Evolutionary conservation across 1,140 invertebrate genomes (phyloP).

Genomic region (Zophobas morio): DNA sequence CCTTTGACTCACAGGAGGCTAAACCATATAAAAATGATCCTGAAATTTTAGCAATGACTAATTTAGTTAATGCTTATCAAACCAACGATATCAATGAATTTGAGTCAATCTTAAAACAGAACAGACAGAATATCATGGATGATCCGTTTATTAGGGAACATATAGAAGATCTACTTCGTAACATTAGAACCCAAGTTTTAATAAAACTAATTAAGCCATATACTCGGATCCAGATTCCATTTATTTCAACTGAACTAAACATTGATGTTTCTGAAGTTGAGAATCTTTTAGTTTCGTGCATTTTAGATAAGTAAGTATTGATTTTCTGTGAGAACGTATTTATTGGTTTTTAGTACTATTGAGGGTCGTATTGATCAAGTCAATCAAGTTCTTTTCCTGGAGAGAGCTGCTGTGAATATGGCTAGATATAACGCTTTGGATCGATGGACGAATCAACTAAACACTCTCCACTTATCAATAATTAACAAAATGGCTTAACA

Average conservation of each 20-base stretch:
- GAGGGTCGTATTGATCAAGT: slow-evolving; percentile 97
- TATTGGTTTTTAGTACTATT: slow-evolving; percentile 78
- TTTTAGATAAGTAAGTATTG: slow-evolving; percentile 89
- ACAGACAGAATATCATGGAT: slow-evolving; percentile 98
- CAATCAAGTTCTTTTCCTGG: slow-evolving; percentile 94
- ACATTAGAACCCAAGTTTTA: slow-evolving; percentile 98
- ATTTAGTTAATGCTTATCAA: slow-evolving; percentile 98
- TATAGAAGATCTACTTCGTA: slow-evolving; percentile 97
- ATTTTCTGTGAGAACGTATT: slow-evolving; percentile 5
- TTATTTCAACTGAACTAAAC: slow-evolving; percentile 97
- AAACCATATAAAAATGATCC: slow-evolving; percentile 99
- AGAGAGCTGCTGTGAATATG: slow-evolving; percentile 85
- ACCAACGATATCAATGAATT: slow-evolving; percentile 99
- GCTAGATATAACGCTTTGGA: slow-evolving; percentile 92
- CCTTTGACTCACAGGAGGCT: slow-evolving; percentile 99
- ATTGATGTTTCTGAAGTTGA: slow-evolving; percentile 97
- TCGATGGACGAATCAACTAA: slow-evolving; percentile 95
- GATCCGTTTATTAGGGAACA: slow-evolving; percentile 99
- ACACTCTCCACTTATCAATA: slow-evolving; percentile 90
- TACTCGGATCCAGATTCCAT: slow-evolving; percentile 97
- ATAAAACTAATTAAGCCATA: slow-evolving; percentile 99
- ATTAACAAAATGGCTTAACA: slow-evolving; percentile 88
- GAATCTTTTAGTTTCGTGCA: slow-evolving; percentile 97
- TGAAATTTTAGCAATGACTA: slow-evolving; percentile 99
- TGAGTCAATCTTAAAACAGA: slow-evolving; percentile 95